Conservation (phyloP, 2,113 vertebrate genomes). For the Benitochromis conjunctus region DNA sequence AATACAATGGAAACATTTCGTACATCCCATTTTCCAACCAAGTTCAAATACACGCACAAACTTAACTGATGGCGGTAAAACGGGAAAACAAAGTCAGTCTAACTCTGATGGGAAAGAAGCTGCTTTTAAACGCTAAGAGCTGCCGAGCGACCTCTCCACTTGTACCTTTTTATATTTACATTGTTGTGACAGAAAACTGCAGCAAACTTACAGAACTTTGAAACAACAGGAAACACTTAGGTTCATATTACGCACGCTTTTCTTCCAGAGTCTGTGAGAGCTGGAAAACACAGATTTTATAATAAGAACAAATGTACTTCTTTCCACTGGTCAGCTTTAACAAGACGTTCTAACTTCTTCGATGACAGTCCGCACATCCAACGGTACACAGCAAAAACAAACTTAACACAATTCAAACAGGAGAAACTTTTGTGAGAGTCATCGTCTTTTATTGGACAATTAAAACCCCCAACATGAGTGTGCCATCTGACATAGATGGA, state of each 20-base stretch:
- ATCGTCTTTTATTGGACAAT: not conserved
- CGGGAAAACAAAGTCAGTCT: fast-evolving
- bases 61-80: not conserved
- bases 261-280: fast-evolving
- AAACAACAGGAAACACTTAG: not conserved
- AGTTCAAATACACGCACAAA: not conserved
- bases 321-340: not conserved
- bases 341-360: not conserved
- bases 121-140: not conserved
- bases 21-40: not conserved
- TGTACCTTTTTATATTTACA: not conserved
- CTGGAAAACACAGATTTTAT: not conserved
- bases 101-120: not conserved
- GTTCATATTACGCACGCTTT: not conserved
- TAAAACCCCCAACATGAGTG: fast-evolving
- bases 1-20: not conserved
- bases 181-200: not conserved
- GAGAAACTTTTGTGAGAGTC: not conserved
- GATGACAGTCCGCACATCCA: fast-evolving
- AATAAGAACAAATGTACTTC: not conserved
- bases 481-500: not conserved
- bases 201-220: not conserved
- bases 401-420: not conserved
- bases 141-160: not conserved
- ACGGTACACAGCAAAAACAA: not conserved